Evolutionary conservation across 2,113 vertebrate genomes (phyloP).

Genomic region (Tiliqua scincoides): DNA sequence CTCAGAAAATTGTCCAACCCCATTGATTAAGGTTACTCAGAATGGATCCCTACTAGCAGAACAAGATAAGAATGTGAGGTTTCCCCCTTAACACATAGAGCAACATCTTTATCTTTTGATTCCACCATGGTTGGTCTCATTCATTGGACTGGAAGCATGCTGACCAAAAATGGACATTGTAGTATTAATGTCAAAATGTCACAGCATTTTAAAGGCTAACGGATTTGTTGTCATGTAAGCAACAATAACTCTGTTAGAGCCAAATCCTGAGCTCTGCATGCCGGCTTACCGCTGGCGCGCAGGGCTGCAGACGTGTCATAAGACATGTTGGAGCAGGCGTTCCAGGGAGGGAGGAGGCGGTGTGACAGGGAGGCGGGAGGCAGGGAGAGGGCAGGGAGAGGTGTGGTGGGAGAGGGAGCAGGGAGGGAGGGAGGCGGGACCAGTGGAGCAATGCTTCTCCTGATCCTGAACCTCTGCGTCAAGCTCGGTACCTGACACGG

Average conservation of each 20-base stretch:
- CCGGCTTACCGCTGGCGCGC: no score
- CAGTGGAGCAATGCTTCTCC: no score
- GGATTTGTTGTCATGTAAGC: background rate
- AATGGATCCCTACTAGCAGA: background rate
- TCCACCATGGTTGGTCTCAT: background rate
- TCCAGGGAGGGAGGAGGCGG: no score
- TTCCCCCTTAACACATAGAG: background rate
- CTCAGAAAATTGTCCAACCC: background rate
- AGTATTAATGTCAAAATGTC: background rate
- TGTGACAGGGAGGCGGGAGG: no score
- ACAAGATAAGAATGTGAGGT: background rate
- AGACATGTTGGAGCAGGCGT: no score
- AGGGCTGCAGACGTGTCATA: no score
- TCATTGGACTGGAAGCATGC: background rate
- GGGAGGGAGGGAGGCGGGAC: no score
- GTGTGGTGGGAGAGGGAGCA: no score
- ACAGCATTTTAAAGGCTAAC: background rate
- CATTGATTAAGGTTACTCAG: background rate
- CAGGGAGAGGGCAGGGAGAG: no score
- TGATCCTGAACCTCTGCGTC: no score
- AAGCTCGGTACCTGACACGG: no score
- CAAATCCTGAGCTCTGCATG: no score
- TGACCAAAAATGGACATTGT: background rate
- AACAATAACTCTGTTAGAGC: background rate
- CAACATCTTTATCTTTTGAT: background rate